A percentile compares a stretch with the other conserved stretches of the same genome.
Evolutionary conservation across 1,140 invertebrate genomes (phyloP).

Genomic region (Zophobas morio): DNA sequence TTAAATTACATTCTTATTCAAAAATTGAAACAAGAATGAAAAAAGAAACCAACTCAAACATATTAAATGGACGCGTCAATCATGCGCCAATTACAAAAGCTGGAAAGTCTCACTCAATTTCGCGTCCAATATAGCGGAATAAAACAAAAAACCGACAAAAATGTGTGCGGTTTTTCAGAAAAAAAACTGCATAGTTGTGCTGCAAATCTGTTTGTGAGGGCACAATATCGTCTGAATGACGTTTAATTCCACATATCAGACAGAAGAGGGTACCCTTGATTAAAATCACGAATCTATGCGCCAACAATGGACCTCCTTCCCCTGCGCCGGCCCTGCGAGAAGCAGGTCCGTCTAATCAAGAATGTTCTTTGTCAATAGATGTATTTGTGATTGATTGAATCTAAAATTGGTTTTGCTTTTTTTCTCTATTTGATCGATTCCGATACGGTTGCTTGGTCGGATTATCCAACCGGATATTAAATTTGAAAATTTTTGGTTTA

Average conservation of each 20-base stretch:
- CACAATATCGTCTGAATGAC: slow-evolving; percentile 62
- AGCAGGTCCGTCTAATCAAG: slow-evolving; percentile 59
- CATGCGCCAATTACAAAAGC: slow-evolving; percentile 50
- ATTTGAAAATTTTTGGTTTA: slow-evolving; percentile 31
- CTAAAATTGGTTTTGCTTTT: slow-evolving; percentile 59
- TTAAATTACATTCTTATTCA: slow-evolving; percentile 43
- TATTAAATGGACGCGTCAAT: slow-evolving; percentile 53
- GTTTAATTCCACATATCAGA: slow-evolving; percentile 61
- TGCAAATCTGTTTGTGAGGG: slow-evolving; percentile 60
- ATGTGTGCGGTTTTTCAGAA: slow-evolving; percentile 24
- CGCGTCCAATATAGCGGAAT: slow-evolving; percentile 40
- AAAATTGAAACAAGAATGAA: slow-evolving; percentile 44
- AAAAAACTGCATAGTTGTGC: slow-evolving; percentile 50
- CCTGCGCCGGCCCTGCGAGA: slow-evolving; percentile 52
- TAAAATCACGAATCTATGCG: slow-evolving; percentile 58
- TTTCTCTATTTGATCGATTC: slow-evolving; percentile 43
- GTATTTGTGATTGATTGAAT: slow-evolving; percentile 62
- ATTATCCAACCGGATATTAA: slow-evolving; percentile 40
- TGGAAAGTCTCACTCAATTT: slow-evolving; percentile 46
- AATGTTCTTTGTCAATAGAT: slow-evolving; percentile 59
- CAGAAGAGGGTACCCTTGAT: slow-evolving; percentile 59
- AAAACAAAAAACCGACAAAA: slow-evolving; percentile 43
- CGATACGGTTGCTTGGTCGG: slow-evolving; percentile 38
- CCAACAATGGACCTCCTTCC: slow-evolving; percentile 58
- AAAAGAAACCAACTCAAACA: slow-evolving; percentile 44